Base-by-base conservation (phyloP, 1,140 invertebrate species). In the Pygmarrhopalites habei region DNA sequence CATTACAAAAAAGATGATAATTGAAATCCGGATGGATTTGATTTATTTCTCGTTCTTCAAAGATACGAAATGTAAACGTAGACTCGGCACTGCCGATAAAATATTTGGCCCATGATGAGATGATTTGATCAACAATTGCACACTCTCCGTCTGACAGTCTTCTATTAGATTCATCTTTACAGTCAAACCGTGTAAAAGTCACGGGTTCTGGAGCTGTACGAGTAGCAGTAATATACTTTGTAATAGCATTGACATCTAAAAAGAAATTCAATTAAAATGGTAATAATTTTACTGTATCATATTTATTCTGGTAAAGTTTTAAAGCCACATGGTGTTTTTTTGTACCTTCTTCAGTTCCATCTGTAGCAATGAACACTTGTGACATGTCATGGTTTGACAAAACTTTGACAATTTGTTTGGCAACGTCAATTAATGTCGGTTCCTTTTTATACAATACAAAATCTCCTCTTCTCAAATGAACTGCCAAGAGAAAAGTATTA, bases 81-180 rank as follows among this genome's bases (percentile, higher is more conserved):
- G 95, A 98, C 73, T 92, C 90, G 73, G 87, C 81, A 1, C 91
- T 93, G 29, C 95, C 95, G 66, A 96, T 84, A 74, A 96, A 95
- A 79, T 86, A 85, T 73, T 84, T 81, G 4, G 90, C 86, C 77
- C 89, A 83, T 0, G 93, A 86, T 79, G 91, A 95, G 67, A 98
- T 89, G 71, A 95, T 91, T 79, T 98, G 95, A 76, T 98, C 95
- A 60, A 98, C 86, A 65, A 98, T 94, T 1, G 95, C 93, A 41
- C 92, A 75, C 17, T 88, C 90, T 21, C 94, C 95, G 77, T 95
- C 91, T 75, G 49, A 35, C 23, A 69, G 25, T n/a, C 52, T 47
- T 15, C 46, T 14, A 3, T 15, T 5, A 2, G 23, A 43, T n/a
- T n/a, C n/a, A n/a, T n/a, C n/a, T n/a, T n/a, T n/a, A 41, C 60